Evolutionary conservation across 2,888 invertebrate species (phyloP).

Genomic region (Adelognathus sp.): DNA sequence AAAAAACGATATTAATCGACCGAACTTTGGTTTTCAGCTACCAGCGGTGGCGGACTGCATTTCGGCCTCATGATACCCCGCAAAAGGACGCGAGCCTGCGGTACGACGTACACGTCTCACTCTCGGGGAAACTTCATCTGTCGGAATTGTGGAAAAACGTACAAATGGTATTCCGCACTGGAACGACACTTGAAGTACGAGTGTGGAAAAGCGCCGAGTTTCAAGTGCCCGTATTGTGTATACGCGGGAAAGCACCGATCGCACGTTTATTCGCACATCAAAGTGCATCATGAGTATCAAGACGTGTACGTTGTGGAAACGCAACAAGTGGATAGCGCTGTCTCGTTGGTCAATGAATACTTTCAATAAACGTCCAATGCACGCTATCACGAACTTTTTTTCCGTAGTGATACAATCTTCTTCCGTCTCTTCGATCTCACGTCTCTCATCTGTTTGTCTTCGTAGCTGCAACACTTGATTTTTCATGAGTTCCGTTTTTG

Average conservation of each 20-base stretch:
- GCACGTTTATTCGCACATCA: slow-evolving; percentile 58
- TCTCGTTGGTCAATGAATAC: slow-evolving; percentile 11
- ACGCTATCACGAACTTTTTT: background rate
- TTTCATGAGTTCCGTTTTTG: no score
- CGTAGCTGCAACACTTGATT: no score
- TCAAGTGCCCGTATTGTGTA: slow-evolving; percentile 71
- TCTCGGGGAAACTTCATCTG: slow-evolving; percentile 68
- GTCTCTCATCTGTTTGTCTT: no score
- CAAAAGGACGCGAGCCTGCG: slow-evolving; percentile 16
- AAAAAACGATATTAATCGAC: no score
- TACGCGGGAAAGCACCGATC: slow-evolving; percentile 57
- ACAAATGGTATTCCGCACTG: slow-evolving; percentile 73
- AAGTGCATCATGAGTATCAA: slow-evolving; percentile 43
- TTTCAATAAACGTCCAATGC: background rate
- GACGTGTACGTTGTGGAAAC: slow-evolving; percentile 59
- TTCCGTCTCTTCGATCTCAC: background rate
- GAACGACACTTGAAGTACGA: slow-evolving; percentile 69
- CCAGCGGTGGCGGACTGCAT: background rate
- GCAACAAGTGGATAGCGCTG: background rate
- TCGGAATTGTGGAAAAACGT: slow-evolving; percentile 72
- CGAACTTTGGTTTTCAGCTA: slow-evolving; percentile 39
- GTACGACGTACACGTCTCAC: slow-evolving; percentile 32
- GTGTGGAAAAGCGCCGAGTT: slow-evolving; percentile 70
- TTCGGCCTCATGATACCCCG: background rate
- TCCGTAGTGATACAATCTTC: background rate